Conservation (phyloP, 2,888 invertebrate genomes). For the Sarcophaga rosellei region DNA sequence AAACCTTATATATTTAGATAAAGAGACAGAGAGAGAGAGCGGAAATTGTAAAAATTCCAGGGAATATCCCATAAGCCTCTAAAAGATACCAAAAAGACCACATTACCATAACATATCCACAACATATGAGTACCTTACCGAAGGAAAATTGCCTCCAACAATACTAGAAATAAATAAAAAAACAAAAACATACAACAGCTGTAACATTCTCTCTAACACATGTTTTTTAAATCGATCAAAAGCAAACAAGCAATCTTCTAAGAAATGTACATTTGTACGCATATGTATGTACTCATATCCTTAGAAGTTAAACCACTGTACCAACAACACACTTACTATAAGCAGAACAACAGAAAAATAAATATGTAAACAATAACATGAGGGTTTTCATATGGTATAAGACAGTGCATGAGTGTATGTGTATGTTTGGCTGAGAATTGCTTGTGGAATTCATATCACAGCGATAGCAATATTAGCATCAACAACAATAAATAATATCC, state of each 20-base stretch:
- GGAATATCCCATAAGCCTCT: constrained; percentile 4
- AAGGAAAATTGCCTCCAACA: constrained; percentile 10
- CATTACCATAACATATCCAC: neutral
- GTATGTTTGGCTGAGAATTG: too few species aligned
- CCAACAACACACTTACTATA: neutral
- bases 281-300: too few species aligned
- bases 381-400: neutral
- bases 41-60: neutral
- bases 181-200: neutral
- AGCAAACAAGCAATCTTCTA: constrained; percentile 11
- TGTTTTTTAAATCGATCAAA: neutral
- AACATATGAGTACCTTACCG: neutral
- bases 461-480: constrained; percentile 35
- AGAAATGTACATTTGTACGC: too few species aligned
- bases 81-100: neutral
- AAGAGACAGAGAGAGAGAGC: too few species aligned
- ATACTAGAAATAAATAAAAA: neutral
- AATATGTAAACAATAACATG: constrained; percentile 13
- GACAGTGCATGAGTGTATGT: too few species aligned
- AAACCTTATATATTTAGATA: too few species aligned
- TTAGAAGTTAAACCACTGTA: constrained; percentile 34
- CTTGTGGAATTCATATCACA: constrained; percentile 9
- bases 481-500: constrained; percentile 10
- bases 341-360: neutral
- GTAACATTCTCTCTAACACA: neutral